These are phyloP conservation scores for Drosophila nikananu DNA, from an alignment of 1,140 invertebrate genomes.

Conservation along the genomic window DNA sequence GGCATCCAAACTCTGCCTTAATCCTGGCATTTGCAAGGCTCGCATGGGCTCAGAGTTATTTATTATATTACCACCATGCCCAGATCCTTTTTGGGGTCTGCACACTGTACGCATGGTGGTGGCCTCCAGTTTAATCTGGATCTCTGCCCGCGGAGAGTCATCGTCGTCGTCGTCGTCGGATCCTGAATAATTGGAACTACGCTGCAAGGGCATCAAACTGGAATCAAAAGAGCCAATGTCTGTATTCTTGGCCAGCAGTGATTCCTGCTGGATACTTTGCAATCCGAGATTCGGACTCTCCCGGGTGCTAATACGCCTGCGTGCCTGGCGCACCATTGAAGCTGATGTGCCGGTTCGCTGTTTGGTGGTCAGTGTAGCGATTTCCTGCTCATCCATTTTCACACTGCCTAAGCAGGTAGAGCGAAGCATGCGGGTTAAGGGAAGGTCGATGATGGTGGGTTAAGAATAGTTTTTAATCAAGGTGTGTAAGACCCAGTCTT, in stretches of 20 bases:
- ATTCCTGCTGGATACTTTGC: conserved; percentile 4
- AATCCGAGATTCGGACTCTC: conserved; percentile 47
- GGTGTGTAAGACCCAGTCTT: not conserved
- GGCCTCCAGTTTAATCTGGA: conserved; percentile 57
- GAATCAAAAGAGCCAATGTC: conserved; percentile 15
- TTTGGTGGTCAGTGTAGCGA: conserved; percentile 26
- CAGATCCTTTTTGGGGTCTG: conserved; percentile 26
- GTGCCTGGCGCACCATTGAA: conserved; percentile 52
- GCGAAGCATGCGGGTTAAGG: conserved; percentile 23
- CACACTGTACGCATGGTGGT: conserved; percentile 40
- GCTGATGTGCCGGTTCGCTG: conserved; percentile 38
- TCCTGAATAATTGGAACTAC: conserved; percentile 6
- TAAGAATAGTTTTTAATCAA: conserved; percentile 9
- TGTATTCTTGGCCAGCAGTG: not conserved
- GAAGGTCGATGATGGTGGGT: conserved; percentile 8
- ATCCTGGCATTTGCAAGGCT: conserved; percentile 43
- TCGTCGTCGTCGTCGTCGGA: conserved; percentile 48
- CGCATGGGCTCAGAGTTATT: conserved; percentile 25
- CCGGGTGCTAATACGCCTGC: conserved; percentile 46
- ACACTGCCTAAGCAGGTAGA: conserved; percentile 26
- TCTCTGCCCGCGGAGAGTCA: conserved; percentile 42
- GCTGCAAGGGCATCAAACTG: conserved; percentile 15
- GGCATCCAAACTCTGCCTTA: conserved; percentile 26
- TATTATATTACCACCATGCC: not conserved
- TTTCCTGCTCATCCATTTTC: conserved; percentile 41